Conservation (phyloP, 2,888 invertebrate genomes). For the Erebia ligea region DNA sequence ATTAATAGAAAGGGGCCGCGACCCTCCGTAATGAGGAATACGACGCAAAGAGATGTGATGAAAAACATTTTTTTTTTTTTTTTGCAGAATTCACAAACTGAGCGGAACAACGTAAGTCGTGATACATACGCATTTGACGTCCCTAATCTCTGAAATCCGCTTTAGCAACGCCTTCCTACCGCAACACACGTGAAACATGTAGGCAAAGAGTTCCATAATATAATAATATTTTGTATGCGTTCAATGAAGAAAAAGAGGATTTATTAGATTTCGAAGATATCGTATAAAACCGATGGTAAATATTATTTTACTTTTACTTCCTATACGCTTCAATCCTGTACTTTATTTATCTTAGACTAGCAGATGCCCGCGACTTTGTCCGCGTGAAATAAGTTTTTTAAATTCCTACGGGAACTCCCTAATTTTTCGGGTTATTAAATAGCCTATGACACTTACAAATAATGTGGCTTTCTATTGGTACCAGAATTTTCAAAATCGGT, state of each 20-base stretch:
- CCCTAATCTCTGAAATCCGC: slow-evolving; percentile 18
- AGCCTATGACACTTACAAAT: too few species aligned
- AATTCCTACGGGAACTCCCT: too few species aligned
- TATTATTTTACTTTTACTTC: neutral
- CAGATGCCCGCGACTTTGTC: too few species aligned
- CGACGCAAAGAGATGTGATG: too few species aligned
- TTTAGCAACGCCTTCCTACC: slow-evolving; percentile 13
- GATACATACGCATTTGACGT: slow-evolving; percentile 18
- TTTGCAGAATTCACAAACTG: slow-evolving; percentile 25
- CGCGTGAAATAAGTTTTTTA: too few species aligned
- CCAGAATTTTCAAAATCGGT: too few species aligned
- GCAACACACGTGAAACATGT: neutral
- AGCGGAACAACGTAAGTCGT: slow-evolving; percentile 11
- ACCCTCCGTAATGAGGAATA: too few species aligned
- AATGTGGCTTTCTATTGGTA: too few species aligned
- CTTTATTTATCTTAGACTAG: too few species aligned
- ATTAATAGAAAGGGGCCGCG: too few species aligned
- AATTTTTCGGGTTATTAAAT: too few species aligned
- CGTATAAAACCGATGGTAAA: neutral
- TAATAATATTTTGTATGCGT: slow-evolving; percentile 5
- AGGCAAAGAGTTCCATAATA: neutral
- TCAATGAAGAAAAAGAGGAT: slow-evolving; percentile 7
- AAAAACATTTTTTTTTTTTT: neutral
- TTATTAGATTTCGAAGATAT: slow-evolving; percentile 1
- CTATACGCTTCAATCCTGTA: neutral